phyloP scores from a whole-genome alignment of 1,140 invertebrate genomes.

The Centruroides sculpturatus region DNA sequence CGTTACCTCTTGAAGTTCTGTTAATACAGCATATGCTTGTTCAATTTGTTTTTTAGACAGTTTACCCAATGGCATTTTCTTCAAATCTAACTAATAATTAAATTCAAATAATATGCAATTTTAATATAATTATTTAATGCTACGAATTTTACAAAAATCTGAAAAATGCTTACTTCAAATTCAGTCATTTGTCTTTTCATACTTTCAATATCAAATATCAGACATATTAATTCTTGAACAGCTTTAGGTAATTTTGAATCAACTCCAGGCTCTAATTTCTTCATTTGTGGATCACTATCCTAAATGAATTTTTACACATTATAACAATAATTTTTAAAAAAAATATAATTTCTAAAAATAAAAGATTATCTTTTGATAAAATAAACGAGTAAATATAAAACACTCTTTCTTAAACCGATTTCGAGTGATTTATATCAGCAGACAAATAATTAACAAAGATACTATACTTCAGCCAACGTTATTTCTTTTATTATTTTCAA shows the following conservation, averaged over 20 bases:
- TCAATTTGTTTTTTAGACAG: slow-evolving; percentile 81
- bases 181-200: slow-evolving; percentile 90
- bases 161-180: slow-evolving; percentile 52
- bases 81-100: slow-evolving; percentile 57
- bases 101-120: no score
- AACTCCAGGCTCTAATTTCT: slow-evolving; percentile 21
- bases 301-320: slow-evolving; percentile 8
- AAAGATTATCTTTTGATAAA: no score
- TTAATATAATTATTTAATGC: not conserved
- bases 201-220: slow-evolving; percentile 78
- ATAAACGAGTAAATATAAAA: no score
- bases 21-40: slow-evolving; percentile 65
- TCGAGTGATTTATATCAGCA: no score
- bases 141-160: not conserved
- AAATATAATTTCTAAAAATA: no score
- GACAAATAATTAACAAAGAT: no score
- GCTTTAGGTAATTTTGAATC: slow-evolving; percentile 53
- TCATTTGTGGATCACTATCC: slow-evolving; percentile 28
- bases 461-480: no score
- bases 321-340: no score
- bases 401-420: no score
- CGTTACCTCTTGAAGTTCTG: slow-evolving; percentile 53
- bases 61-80: slow-evolving; percentile 96
- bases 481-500: no score
- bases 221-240: slow-evolving; percentile 65